Conservation (phyloP, 2,888 invertebrate genomes). For the Polymixis lichenea region DNA sequence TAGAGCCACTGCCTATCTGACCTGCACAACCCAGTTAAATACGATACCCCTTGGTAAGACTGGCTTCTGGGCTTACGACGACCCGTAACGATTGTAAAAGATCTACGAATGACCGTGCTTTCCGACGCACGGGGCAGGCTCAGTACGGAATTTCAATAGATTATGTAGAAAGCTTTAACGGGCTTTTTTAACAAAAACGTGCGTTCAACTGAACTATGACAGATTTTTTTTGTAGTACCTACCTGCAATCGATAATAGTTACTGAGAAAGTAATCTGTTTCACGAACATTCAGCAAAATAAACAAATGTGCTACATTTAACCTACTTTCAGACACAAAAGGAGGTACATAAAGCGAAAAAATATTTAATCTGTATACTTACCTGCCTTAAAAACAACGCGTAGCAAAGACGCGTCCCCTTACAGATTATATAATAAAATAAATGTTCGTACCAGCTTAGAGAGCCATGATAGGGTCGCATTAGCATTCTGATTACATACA, state of each 20-base stretch:
- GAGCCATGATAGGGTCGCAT: constrained; percentile 45
- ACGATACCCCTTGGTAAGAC: too few relatives aligned
- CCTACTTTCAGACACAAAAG: neutral
- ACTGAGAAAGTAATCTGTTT: neutral
- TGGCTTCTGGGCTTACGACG: too few relatives aligned
- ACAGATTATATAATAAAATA: constrained; percentile 50
- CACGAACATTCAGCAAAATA: neutral
- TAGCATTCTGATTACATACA: constrained; percentile 59
- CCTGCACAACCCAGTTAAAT: too few relatives aligned
- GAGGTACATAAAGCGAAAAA: neutral
- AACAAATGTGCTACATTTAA: neutral
- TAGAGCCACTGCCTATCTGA: too few relatives aligned
- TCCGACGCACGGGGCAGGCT: too few relatives aligned
- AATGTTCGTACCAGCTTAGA: constrained; percentile 41
- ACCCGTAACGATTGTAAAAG: too few relatives aligned
- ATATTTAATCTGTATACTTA: neutral
- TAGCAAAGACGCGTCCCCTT: constrained; percentile 43
- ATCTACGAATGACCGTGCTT: too few relatives aligned
- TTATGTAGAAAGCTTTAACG: neutral
- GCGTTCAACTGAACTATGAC: too few relatives aligned
- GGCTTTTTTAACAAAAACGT: neutral
- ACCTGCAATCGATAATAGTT: neutral
- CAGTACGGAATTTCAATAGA: neutral
- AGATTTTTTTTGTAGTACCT: too few relatives aligned
- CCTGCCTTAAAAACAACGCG: constrained; percentile 10